Evolutionary conservation across 1,140 invertebrate species (phyloP).

Genomic region (Bombus terrestris): DNA sequence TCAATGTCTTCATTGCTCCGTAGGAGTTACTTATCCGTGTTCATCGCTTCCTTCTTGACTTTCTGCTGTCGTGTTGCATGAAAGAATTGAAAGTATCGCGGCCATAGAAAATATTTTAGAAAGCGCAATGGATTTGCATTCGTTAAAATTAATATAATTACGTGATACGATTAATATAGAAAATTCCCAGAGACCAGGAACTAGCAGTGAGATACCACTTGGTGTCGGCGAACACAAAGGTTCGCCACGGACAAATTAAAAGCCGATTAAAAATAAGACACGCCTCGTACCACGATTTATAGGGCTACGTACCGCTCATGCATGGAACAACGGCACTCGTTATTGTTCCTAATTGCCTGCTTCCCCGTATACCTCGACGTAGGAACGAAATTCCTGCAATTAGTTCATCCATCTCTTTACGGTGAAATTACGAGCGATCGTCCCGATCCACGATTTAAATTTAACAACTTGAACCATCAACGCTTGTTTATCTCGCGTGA

Average conservation of each 20-base stretch:
- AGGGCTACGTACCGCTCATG: constrained; percentile 17
- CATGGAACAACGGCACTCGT: constrained; percentile 51
- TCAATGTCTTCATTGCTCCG: background rate
- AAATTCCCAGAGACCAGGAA: background rate
- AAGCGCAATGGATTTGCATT: background rate
- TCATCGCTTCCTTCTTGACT: background rate
- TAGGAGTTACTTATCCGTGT: background rate
- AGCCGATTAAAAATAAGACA: constrained; percentile 65
- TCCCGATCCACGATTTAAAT: background rate
- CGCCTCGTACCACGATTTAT: constrained; percentile 64
- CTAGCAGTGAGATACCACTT: background rate
- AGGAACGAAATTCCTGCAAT: background rate
- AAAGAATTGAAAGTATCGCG: background rate
- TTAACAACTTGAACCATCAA: background rate
- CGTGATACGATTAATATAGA: too few species aligned
- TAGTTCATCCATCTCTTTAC: background rate
- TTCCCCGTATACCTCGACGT: background rate
- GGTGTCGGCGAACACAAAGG: constrained; percentile 65
- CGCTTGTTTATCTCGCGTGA: background rate
- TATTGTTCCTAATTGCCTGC: constrained; percentile 43
- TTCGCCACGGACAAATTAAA: constrained; percentile 61
- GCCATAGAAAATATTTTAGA: background rate
- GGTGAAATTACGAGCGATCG: background rate
- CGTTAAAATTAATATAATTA: too few species aligned
- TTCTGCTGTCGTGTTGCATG: background rate